A percentile compares a stretch with the other conserved stretches of the same genome.
Evolutionary conservation across 2,113 vertebrate species (phyloP).

Genomic region (Labrus mixtus): DNA sequence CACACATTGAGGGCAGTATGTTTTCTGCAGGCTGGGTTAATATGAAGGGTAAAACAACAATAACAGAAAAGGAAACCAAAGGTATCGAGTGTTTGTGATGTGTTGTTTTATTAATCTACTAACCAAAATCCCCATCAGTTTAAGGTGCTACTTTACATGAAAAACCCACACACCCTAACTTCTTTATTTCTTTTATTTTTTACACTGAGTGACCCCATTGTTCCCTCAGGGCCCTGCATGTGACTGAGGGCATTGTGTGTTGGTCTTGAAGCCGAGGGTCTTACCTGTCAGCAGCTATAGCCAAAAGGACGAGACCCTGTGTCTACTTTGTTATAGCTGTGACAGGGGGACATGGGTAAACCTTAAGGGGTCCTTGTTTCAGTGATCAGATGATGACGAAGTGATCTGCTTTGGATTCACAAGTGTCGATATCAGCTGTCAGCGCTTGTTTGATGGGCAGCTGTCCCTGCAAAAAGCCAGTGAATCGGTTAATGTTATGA

Average conservation of each 20-base stretch:
- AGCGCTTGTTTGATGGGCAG: constrained; percentile 62
- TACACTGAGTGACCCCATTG: constrained; percentile 69
- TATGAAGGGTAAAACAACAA: constrained; percentile 15
- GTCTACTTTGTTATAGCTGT: constrained; percentile 56
- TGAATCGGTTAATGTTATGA: constrained; percentile 23
- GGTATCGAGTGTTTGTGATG: neutral
- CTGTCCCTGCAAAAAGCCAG: constrained; percentile 26
- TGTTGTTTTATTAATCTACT: neutral
- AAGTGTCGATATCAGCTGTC: constrained; percentile 74
- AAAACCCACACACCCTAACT: neutral
- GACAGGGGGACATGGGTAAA: constrained; percentile 60
- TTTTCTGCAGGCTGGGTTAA: constrained; percentile 8
- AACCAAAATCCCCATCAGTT: constrained; percentile 10
- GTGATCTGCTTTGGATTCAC: constrained; percentile 69
- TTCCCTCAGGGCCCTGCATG: constrained; percentile 35
- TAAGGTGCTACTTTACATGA: constrained; percentile 26
- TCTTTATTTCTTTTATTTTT: neutral
- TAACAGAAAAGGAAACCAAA: neutral
- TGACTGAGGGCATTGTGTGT: constrained; percentile 77
- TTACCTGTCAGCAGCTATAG: constrained; percentile 74
- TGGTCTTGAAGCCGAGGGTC: constrained; percentile 49
- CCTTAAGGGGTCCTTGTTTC: constrained; percentile 73
- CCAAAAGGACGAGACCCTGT: constrained; percentile 63
- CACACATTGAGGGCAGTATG: constrained; percentile 23
- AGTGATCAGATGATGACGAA: constrained; percentile 70